A percentile compares a stretch with the other conserved stretches of the same genome.
Conservation (phyloP, 2,113 vertebrate species). For the Perccottus glenii region DNA sequence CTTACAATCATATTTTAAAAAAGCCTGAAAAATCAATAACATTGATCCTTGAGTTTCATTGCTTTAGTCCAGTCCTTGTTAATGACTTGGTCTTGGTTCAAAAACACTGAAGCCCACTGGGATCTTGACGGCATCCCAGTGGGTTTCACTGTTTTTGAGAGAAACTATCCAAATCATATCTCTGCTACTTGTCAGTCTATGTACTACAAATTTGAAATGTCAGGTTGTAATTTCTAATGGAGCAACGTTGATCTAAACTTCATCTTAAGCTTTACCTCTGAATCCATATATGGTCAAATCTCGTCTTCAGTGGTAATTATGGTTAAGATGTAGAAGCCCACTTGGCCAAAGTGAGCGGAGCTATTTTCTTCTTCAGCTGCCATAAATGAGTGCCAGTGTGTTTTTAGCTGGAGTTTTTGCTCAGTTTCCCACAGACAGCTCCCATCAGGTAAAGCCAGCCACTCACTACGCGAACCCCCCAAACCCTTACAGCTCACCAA, state of each 20-base stretch:
- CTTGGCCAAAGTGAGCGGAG: conserved; percentile 18
- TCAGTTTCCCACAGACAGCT: conserved; percentile 60
- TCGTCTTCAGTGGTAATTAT: conserved; percentile 38
- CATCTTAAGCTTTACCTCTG: conserved; percentile 32
- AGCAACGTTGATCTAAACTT: conserved; percentile 40
- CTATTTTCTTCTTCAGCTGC: conserved; percentile 43
- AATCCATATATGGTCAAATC: conserved; percentile 36
- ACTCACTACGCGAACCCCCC: conserved; percentile 40
- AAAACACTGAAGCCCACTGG: too few species aligned
- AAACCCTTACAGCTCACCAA: not conserved
- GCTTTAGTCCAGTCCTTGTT: too few species aligned
- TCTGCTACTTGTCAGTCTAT: conserved; percentile 39
- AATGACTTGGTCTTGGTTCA: too few species aligned
- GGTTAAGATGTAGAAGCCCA: conserved; percentile 25
- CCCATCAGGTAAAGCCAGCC: conserved; percentile 68
- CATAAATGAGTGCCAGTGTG: conserved; percentile 41
- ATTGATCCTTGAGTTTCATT: too few species aligned
- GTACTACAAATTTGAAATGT: conserved; percentile 30
- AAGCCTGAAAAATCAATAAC: too few species aligned
- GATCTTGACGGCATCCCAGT: not conserved
- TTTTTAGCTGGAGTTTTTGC: conserved; percentile 33
- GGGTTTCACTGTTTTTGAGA: conserved; percentile 17
- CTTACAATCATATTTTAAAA: too few species aligned
- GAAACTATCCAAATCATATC: conserved; percentile 20
- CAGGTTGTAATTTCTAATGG: conserved; percentile 29